Base-by-base conservation (phyloP, 1,140 invertebrate genomes). In the Aporrectodea caliginosa region DNA sequence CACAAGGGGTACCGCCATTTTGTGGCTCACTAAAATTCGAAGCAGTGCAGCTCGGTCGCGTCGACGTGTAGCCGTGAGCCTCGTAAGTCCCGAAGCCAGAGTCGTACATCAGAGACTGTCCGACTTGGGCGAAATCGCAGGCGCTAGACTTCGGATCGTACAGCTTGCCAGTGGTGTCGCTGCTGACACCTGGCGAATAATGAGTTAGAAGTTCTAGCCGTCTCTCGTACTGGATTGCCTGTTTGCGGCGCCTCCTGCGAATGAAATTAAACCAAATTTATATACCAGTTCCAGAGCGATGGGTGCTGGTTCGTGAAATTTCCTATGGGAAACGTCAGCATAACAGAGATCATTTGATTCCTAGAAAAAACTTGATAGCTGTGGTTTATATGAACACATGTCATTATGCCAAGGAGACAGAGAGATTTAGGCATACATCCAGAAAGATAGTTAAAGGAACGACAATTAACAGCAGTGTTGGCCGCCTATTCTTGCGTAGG, bases 121-220 rank as follows among this genome's bases (percentile, higher is more conserved):
- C 22, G 43, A 22, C 43, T 22, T 58, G 43, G 43, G 6, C 6
- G 43, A 58, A 58, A 58, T 58, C 43, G 43, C 43, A 58, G 6
- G 43, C 6, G 43, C 43, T 58, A 6, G 43, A 22, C 22, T 58
- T 58, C 43, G 6, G 43, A 6, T 58, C 43, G 43, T 58, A 22
- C 6, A 58, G 22, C 22, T 58, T 58, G 6, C 43, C 43, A 22
- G 6, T 6, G 6, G 6, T 6, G 6, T 58, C 43, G 22, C 43
- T 58, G 43, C 6, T 58, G 35, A 76, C 29, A 31, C 43, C 75
- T 32, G 35, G 75, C n/a, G 75, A 76, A 35, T 43, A 43, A 29
- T 76, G 75, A 1, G 75, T 76, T n/a, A 76, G 35, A 31, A 76
- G 33, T 32, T 76, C 75, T 35, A 76, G 27, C 1, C 75, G 33